These are phyloP conservation scores for Echiichthys vipera DNA, from an alignment of 2,797 vertebrate species.

Conservation along the genomic window DNA sequence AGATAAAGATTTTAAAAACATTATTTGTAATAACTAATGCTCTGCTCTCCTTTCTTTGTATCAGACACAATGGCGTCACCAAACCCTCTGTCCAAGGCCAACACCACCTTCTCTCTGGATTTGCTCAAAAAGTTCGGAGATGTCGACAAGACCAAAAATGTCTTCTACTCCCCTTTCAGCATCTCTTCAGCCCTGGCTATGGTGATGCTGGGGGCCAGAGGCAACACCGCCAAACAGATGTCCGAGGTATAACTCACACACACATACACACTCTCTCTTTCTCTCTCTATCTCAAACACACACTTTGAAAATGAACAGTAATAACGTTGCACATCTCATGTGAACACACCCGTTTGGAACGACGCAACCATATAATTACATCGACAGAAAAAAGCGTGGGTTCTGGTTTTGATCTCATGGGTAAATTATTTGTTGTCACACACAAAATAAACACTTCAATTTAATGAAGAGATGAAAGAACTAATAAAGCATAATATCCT, in stretches of 20 bases:
- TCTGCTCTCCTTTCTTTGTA: neutral
- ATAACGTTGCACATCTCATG: too few species aligned
- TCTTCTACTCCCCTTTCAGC: constrained; percentile 89
- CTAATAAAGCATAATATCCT: too few species aligned
- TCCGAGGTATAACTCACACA: constrained; percentile 77
- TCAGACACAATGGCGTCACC: constrained; percentile 71
- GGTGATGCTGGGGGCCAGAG: constrained; percentile 87
- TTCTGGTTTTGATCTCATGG: too few species aligned
- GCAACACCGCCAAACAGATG: constrained; percentile 88
- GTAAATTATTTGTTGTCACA: too few species aligned
- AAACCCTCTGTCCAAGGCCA: constrained; percentile 72
- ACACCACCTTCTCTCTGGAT: constrained; percentile 81
- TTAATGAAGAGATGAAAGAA: too few species aligned
- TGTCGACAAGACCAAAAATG: constrained; percentile 69
- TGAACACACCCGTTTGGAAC: too few species aligned
- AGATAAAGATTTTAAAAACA: neutral
- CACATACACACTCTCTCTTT: too few species aligned
- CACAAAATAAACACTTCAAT: too few species aligned
- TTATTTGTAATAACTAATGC: neutral
- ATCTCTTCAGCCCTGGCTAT: constrained; percentile 90
- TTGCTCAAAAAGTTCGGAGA: constrained; percentile 83
- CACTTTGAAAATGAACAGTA: neutral
- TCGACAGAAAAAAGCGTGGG: too few species aligned
- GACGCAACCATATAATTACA: too few species aligned
- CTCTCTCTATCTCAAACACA: too few species aligned